Evolutionary conservation across 2,113 vertebrate species (phyloP).

Genomic region (Ardeotis arabs): DNA sequence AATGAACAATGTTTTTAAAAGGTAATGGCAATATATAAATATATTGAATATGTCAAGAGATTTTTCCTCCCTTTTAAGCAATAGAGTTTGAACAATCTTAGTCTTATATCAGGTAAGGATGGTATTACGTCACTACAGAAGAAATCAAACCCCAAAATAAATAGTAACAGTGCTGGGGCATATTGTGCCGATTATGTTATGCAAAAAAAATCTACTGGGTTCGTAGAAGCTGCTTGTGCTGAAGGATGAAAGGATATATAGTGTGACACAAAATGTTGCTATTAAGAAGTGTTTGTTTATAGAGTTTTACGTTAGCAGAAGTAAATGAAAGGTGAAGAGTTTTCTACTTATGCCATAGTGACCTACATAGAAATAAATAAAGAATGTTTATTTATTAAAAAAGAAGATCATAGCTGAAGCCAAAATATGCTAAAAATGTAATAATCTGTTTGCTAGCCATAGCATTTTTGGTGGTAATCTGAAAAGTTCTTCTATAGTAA

Average conservation of each 20-base stretch:
- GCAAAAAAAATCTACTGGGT: neutral
- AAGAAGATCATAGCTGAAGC: neutral
- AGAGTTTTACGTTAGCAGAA: conserved; percentile 7
- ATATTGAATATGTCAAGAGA: conserved; percentile 39
- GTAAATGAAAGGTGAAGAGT: neutral
- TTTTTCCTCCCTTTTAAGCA: conserved; percentile 46
- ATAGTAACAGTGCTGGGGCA: neutral
- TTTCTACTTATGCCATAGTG: neutral
- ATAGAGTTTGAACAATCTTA: conserved; percentile 48
- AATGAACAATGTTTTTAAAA: conserved; percentile 3
- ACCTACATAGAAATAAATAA: neutral
- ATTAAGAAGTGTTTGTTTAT: neutral
- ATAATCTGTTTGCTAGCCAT: neutral
- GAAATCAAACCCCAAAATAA: conserved; percentile 32
- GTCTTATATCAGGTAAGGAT: conserved; percentile 67
- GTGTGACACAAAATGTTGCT: conserved; percentile 1
- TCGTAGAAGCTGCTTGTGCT: neutral
- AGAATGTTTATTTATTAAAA: neutral
- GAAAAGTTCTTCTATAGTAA: conserved; percentile 48
- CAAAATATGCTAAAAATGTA: neutral
- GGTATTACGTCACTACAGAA: conserved; percentile 36
- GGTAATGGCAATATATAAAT: conserved; percentile 20
- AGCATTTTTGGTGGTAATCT: conserved; percentile 51
- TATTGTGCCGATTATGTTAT: neutral
- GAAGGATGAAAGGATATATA: neutral